Evolutionary conservation across 2,797 vertebrate species (phyloP), one percentile per base, ranked within the genome.

Genomic region (Coilia nasus): DNA sequence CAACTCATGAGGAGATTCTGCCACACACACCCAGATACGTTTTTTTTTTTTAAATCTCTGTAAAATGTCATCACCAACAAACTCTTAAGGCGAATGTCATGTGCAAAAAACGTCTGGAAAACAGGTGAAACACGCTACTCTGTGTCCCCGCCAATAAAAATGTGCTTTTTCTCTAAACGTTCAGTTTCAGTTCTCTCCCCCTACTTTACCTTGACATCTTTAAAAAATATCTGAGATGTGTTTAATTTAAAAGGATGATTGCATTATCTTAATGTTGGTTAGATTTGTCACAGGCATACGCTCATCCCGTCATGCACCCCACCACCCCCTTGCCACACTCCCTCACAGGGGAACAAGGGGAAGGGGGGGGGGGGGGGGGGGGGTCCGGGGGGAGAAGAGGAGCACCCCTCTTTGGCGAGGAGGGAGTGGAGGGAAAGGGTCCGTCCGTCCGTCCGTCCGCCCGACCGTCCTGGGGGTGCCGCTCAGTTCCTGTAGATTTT

Each of bases 51-150:
- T 44, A 44, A 11, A 31, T 78, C 35, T 44, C 92, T 94, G 92
- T 95, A 95, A 94, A 90, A 94, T 92, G 96, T 93, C 95, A 87
- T 94, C 91, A 94, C 94, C 93, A 92, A 95, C 93, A 95, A 91
- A 93, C 94, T 94, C 83, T 97, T 98, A 98, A 98, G 98, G 97
- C 97, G 94, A 93, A 95, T 96, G 93, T 96, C 94, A 96, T 96
- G 96, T 97, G 96, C 95, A 97, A 98, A 97, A 93, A 94, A 87
- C 83, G 90, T 92, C 86, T 92, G 83, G 84, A 92, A 90, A 89
- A 90, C 91, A 87, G 89, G 90, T 87, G 87, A 85, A 84, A 90
- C 80, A 6, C 88, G 82, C 88, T 90, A 90, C 86, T 88, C 87
- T 87, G 89, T 88, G 87, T 92, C 87, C 86, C 84, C 88, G 4